phyloP scores from a whole-genome alignment of 2,888 invertebrate species.

The Brachyopa scutellaris region DNA sequence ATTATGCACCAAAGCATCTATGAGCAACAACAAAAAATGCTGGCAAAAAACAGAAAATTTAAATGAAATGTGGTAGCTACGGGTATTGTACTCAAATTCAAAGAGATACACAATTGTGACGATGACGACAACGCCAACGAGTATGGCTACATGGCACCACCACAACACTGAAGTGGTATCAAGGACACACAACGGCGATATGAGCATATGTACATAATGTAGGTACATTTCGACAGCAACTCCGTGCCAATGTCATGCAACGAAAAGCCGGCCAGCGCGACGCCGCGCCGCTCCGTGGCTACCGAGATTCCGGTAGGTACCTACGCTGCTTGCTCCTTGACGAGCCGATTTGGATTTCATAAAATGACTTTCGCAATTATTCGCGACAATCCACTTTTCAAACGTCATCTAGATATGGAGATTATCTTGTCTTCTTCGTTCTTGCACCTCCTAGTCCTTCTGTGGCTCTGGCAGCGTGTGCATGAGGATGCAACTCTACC shows the following conservation, averaged over 20 bases:
- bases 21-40: constrained; percentile 4
- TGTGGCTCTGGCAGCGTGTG: background rate
- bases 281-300: too few relatives aligned
- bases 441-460: too few relatives aligned
- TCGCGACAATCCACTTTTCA: constrained; percentile 66
- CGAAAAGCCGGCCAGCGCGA: constrained; percentile 1
- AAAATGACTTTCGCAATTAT: constrained; percentile 62
- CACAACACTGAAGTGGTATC: constrained; percentile 56
- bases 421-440: constrained; percentile 65
- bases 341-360: constrained; percentile 52
- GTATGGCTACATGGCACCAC: too few relatives aligned
- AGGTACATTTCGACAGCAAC: constrained; percentile 55
- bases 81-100: constrained; percentile 45
- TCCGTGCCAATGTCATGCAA: constrained; percentile 3
- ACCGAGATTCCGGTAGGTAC: constrained; percentile 22
- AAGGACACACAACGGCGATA: constrained; percentile 60
- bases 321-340: constrained; percentile 14
- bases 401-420: constrained; percentile 49
- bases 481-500: background rate
- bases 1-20: background rate
- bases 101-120: constrained; percentile 51
- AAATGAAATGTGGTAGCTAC: constrained; percentile 19
- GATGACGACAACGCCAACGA: constrained; percentile 13
- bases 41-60: background rate
- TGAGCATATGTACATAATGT: too few relatives aligned